These are phyloP conservation scores for Gorsachius goisagi DNA, from an alignment of 2,113 vertebrate genomes.

Conservation along the genomic window DNA sequence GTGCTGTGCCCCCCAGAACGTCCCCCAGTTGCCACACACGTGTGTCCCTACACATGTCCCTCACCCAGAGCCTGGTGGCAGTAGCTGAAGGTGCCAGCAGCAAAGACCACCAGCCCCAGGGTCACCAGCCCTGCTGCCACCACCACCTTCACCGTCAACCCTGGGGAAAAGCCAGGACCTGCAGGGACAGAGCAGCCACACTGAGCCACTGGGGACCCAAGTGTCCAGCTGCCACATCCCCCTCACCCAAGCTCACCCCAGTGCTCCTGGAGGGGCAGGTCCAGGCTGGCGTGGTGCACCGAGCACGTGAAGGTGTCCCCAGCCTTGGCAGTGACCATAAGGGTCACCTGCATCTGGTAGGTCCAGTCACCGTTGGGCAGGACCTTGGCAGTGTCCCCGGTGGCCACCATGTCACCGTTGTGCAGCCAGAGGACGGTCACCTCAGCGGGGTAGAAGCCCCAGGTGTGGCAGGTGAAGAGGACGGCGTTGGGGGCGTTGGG, in stretches of 20 bases:
- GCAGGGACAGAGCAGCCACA: rapidly evolving
- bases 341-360: constrained; percentile 54
- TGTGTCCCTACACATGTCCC: not conserved
- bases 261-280: not conserved
- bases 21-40: not conserved
- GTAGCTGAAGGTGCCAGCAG: not conserved
- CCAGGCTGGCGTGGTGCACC: constrained; percentile 58
- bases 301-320: constrained; percentile 62
- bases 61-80: not conserved
- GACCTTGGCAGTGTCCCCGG: not conserved
- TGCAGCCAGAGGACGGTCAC: constrained; percentile 60
- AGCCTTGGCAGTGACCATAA: not conserved
- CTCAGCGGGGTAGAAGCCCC: constrained; percentile 56
- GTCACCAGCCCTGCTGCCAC: not conserved
- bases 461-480: constrained; percentile 62
- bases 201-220: not conserved
- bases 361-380: constrained; percentile 69
- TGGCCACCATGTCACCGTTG: not conserved
- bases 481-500: not conserved
- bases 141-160: not conserved
- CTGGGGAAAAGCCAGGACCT: not conserved
- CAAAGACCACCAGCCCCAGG: not conserved
- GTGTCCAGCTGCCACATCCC: rapidly evolving
- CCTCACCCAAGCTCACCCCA: constrained; percentile 67
- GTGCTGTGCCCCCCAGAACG: not conserved